phyloP scores from a whole-genome alignment of 2,797 vertebrate genomes.

The Chelon auratus region DNA sequence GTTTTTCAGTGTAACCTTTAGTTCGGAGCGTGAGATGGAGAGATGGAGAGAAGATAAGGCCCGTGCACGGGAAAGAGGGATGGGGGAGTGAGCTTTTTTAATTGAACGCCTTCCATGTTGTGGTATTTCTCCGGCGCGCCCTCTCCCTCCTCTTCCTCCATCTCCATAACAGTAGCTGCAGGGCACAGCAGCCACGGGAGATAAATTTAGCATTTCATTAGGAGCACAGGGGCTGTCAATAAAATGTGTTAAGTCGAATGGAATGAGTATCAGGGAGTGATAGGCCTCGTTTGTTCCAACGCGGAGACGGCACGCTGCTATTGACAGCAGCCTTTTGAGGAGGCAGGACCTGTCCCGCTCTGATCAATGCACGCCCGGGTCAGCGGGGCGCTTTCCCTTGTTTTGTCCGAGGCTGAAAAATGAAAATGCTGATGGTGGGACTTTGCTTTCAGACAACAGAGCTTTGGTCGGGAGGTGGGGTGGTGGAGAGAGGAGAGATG shows the following conservation, averaged over 20 bases:
- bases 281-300: conserved; percentile 84
- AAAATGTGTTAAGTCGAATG: conserved; percentile 90
- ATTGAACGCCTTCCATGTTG: conserved; percentile 82
- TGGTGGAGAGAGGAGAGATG: conserved; percentile 46
- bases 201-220: conserved; percentile 91
- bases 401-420: conserved; percentile 81
- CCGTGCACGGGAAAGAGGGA: conserved; percentile 39
- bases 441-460: conserved; percentile 82
- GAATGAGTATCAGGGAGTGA: conserved; percentile 86
- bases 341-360: conserved; percentile 80
- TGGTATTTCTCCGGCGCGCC: conserved; percentile 76
- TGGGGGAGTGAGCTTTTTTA: conserved; percentile 68
- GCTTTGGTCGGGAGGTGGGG: conserved; percentile 66
- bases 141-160: conserved; percentile 61
- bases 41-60: conserved; percentile 74
- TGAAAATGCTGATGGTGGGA: conserved; percentile 85
- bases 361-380: conserved; percentile 84
- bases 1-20: conserved; percentile 76
- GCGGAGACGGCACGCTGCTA: conserved; percentile 76
- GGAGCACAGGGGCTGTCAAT: conserved; percentile 87
- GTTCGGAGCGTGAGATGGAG: conserved; percentile 72
- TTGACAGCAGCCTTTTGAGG: conserved; percentile 85
- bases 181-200: conserved; percentile 83
- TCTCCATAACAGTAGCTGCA: conserved; percentile 84
- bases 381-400: conserved; percentile 65